Evolutionary conservation across 2,113 vertebrate genomes (phyloP), one percentile per base, ranked within the genome.

Genomic region (Sinocyclocheilus maitianheensis): DNA sequence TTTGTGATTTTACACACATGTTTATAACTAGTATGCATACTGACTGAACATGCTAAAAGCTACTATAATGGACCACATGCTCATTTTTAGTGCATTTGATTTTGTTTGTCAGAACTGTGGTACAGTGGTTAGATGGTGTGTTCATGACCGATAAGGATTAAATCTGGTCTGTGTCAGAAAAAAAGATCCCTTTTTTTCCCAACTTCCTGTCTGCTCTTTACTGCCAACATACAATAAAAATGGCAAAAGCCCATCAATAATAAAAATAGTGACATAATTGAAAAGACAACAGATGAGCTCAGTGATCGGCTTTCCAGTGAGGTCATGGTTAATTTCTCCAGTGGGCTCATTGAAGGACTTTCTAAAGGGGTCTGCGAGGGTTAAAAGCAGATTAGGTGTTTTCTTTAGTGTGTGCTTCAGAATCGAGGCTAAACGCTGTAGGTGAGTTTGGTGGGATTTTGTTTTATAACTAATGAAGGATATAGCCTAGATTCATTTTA

Each of bases 271-370:
- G 55, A 80, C 34, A n/a, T 43, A 12, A 43, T 2, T 6, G 20
- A 80, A 37, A 80, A 46, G 77, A 63, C 34, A 80, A 63, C 77
- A 80, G 30, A 79, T 79, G 55, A 62, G 55, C 77, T 62, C 6
- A 79, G 30, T 14, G 55, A 79, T 79, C 16, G 14, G 34, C 34
- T 60, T 30, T n/a, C 30, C 30, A 20, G 24, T 53, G 75, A 77
- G 6, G 14, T 53, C 75, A 53, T 30, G 0, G 22, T 48, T 48
- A 2, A 53, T 53, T 48, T 16, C 2, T 14, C 72, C 43, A 24
- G 6, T 24, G n/a, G 48, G 22, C 4, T 3, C n/a, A 26, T 10
- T 75, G 20, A 16, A 51, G 14, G 4, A 0, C 8, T 55, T 11
- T 8, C 6, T 24, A 16, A 18, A 4, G n/a, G 5, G 13, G 6